Evolutionary conservation across 2,888 invertebrate species (phyloP).

Genomic region (Megamerina dolium): DNA sequence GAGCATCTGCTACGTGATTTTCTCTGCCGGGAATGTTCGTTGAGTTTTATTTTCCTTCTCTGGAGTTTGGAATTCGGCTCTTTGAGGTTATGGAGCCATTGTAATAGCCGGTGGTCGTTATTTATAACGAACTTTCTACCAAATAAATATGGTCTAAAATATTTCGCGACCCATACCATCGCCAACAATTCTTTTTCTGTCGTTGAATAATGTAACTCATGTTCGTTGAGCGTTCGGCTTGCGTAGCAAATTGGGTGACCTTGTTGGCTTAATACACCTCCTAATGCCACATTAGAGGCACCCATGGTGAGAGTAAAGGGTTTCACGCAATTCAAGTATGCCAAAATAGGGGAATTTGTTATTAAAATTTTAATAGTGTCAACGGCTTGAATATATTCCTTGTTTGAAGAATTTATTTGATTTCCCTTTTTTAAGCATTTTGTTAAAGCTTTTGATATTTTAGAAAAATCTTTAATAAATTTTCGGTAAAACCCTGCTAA

Average conservation of each 20-base stretch:
- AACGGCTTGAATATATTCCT: too few relatives aligned
- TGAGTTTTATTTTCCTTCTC: too few relatives aligned
- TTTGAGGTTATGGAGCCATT: constrained; percentile 10
- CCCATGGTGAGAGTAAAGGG: constrained; percentile 17
- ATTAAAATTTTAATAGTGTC: too few relatives aligned
- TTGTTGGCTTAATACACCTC: constrained; percentile 13
- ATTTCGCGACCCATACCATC: constrained; percentile 7
- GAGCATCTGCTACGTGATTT: too few relatives aligned
- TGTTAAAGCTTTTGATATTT: constrained; percentile 11
- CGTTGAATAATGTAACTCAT: neutral
- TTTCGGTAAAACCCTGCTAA: too few relatives aligned
- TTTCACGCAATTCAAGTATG: constrained; percentile 17
- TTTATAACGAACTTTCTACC: constrained; percentile 7
- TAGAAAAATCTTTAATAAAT: too few relatives aligned
- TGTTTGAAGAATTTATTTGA: too few relatives aligned
- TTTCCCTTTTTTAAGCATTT: too few relatives aligned
- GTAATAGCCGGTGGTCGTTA: constrained; percentile 10
- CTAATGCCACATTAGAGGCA: constrained; percentile 16
- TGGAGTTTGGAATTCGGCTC: constrained; percentile 10
- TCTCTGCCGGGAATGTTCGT: too few relatives aligned
- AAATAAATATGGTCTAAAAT: constrained; percentile 7
- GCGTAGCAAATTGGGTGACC: neutral
- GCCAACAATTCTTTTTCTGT: constrained; percentile 10
- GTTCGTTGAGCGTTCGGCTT: neutral
- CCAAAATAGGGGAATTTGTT: too few relatives aligned